Evolutionary conservation across 92 coral and sea anemone species (phyloP).

Genomic region (Epizoanthus stellaris): DNA sequence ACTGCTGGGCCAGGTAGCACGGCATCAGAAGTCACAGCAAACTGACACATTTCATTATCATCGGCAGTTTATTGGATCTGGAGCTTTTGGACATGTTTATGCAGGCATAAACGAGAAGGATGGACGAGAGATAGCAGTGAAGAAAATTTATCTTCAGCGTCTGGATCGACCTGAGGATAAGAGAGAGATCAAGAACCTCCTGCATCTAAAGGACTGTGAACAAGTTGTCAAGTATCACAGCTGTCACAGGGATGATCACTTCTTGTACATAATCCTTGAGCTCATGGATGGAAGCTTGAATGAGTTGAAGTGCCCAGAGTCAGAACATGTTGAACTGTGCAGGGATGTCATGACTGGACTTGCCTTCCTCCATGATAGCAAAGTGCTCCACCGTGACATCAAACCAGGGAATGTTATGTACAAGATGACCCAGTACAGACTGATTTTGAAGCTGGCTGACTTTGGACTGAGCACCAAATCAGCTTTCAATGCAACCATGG

Average conservation of each 20-base stretch:
- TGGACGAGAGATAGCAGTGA: conserved; percentile 8
- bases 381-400: conserved; percentile 23
- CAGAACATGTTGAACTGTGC: background rate
- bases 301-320: background rate
- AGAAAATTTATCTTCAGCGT: background rate
- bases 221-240: too few species aligned
- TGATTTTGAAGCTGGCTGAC: too few species aligned
- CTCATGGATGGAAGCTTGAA: background rate
- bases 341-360: too few species aligned
- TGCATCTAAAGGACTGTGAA: background rate
- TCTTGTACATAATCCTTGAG: too few species aligned
- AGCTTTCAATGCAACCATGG: too few species aligned
- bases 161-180: conserved; percentile 21
- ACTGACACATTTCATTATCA: background rate
- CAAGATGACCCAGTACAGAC: too few species aligned
- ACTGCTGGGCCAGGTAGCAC: background rate
- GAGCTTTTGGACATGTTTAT: conserved; percentile 32
- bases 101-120: conserved; percentile 22
- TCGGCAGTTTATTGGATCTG: background rate
- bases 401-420: too few species aligned
- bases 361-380: conserved; percentile 8
- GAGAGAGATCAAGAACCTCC: conserved; percentile 20
- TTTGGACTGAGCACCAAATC: too few species aligned
- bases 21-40: conserved; percentile 1
- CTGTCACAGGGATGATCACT: too few species aligned